Evolutionary conservation across 2,888 invertebrate genomes (phyloP).

Genomic region (Lasioglossum morio): DNA sequence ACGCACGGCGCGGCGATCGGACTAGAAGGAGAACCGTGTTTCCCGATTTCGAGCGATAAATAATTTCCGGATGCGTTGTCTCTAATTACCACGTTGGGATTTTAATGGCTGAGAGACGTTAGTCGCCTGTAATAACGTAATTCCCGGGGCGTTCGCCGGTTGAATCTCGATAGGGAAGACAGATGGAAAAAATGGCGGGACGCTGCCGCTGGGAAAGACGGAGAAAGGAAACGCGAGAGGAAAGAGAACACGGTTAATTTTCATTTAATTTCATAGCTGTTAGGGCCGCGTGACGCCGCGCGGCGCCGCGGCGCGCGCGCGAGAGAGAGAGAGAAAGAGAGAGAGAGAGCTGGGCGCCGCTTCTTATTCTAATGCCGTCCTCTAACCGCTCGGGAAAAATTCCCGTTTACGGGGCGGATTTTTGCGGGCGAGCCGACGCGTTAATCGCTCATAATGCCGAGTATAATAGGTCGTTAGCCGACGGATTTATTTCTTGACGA

Average conservation of each 20-base stretch:
- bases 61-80: not conserved
- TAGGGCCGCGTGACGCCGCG: constrained; percentile 48
- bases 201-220: not conserved
- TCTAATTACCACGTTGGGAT: not conserved
- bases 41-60: not conserved
- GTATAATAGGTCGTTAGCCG: constrained; percentile 65
- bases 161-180: not conserved
- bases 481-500: constrained; percentile 52
- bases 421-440: constrained; percentile 63
- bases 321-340: too few relatives aligned
- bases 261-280: constrained; percentile 74
- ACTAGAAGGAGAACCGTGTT: not conserved
- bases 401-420: constrained; percentile 58
- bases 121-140: not conserved
- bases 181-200: not conserved
- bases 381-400: constrained; percentile 53
- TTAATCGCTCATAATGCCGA: constrained; percentile 61
- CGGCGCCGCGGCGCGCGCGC: not conserved
- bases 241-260: constrained; percentile 64
- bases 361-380: constrained; percentile 52
- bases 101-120: not conserved
- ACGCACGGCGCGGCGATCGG: not conserved
- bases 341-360: not conserved
- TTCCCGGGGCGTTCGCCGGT: not conserved
- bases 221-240: not conserved